These are phyloP conservation scores for Ichneumoninae sp. DNA, from an alignment of 2,888 invertebrate genomes.

Conservation along the genomic window DNA sequence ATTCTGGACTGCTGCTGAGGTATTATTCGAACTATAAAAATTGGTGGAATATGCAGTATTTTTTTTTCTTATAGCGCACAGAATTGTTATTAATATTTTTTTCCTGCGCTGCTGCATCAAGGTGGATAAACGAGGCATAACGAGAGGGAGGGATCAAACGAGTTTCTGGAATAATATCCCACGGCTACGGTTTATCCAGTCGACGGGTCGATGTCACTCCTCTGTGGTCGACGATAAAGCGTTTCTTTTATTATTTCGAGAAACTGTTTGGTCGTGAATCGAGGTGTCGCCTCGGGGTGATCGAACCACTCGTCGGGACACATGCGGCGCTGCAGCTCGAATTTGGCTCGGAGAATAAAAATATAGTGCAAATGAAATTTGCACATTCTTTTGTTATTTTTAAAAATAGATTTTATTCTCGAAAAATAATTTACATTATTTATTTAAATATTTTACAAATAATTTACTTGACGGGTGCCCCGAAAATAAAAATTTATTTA, in stretches of 20 bases:
- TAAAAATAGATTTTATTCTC: not conserved
- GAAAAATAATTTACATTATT: too few species aligned
- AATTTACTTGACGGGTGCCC: too few species aligned
- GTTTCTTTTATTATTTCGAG: conserved; percentile 7
- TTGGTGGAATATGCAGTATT: too few species aligned
- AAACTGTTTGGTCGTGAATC: not conserved
- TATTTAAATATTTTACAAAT: too few species aligned
- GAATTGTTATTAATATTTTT: not conserved
- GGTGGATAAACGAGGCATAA: not conserved
- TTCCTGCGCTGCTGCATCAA: not conserved
- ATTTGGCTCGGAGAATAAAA: not conserved
- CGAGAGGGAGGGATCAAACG: conserved; percentile 3
- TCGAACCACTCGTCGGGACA: not conserved
- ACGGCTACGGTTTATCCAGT: not conserved
- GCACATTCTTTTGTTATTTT: not conserved
- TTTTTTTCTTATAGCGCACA: not conserved
- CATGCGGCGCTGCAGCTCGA: not conserved
- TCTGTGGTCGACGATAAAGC: not conserved
- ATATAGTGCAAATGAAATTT: not conserved
- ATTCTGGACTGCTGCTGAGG: too few species aligned
- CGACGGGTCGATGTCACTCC: not conserved
- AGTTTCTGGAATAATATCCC: conserved; percentile 10
- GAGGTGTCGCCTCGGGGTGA: not conserved
- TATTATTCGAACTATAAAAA: too few species aligned
- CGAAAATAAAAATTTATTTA: too few species aligned